Percentiles rank a stretch among this genome's conserved stretches.
Conservation (phyloP, 2,113 vertebrate genomes). For the Tachuris rubrigastra region DNA sequence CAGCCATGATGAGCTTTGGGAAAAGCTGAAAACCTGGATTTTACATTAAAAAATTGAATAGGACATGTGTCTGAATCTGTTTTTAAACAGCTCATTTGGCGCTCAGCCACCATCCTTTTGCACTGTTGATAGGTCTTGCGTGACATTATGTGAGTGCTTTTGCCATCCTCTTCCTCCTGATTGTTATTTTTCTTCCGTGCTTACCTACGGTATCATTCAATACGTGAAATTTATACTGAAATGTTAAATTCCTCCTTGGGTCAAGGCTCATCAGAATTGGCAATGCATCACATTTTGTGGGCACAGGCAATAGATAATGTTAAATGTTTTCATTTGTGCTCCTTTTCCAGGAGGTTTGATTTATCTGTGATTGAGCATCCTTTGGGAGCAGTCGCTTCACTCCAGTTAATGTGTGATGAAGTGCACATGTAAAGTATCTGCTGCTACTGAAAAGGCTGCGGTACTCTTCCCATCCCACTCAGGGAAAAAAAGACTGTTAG, state of each 20-base stretch:
- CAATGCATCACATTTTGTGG: neutral
- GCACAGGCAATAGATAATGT: neutral
- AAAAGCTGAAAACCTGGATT: neutral
- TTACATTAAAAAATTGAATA: neutral
- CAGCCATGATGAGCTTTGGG: neutral
- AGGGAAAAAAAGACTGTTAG: neutral
- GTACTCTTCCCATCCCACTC: neutral
- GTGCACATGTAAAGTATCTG: neutral
- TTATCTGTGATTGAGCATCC: neutral
- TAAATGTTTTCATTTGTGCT: conserved; percentile 6
- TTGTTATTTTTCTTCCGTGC: neutral
- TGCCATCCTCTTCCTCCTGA: neutral
- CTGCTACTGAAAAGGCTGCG: neutral
- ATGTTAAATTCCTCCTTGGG: neutral
- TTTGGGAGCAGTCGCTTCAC: neutral
- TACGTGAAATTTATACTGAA: neutral
- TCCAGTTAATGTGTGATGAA: conserved; percentile 1
- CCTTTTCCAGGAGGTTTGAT: conserved; percentile 10
- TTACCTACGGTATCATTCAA: neutral
- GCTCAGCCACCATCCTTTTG: neutral
- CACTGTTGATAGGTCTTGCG: neutral
- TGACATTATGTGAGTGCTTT: neutral
- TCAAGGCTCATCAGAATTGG: neutral
- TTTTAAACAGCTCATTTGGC: conserved; percentile 15
- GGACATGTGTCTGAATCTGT: neutral